Conservation (phyloP, 2,797 vertebrate genomes). For the Scleropages formosus region DNA sequence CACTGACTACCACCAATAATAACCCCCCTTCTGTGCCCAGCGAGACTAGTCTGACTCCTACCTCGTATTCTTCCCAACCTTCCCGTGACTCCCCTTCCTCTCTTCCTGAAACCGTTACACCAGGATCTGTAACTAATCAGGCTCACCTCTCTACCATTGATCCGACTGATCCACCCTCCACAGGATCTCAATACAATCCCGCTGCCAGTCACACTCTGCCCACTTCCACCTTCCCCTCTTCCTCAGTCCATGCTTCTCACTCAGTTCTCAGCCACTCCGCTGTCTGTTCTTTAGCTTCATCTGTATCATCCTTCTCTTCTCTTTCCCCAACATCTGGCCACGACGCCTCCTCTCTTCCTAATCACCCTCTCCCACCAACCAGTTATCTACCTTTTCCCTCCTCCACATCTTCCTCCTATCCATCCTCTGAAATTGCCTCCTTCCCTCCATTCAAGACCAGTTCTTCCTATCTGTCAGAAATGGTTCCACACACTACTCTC, state of each 20-base stretch:
- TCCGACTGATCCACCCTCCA: constrained; percentile 48
- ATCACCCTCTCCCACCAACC: constrained; percentile 27
- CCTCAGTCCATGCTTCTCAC: constrained; percentile 42
- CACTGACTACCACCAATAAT: constrained; percentile 29
- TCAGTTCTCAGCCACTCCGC: constrained; percentile 46
- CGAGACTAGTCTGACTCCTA: constrained; percentile 27
- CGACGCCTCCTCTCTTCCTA: constrained; percentile 47
- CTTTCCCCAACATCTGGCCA: constrained; percentile 40
- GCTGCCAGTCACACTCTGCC: constrained; percentile 56
- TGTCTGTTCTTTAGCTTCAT: neutral
- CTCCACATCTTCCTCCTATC: constrained; percentile 47
- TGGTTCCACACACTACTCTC: constrained; percentile 61
- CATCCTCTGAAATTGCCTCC: constrained; percentile 51
- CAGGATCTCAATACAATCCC: constrained; percentile 45
- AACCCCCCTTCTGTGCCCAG: constrained; percentile 29
- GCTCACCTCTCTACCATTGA: constrained; percentile 54
- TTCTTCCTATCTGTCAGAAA: constrained; percentile 61
- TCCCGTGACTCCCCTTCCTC: constrained; percentile 39
- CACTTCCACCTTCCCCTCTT: constrained; percentile 49
- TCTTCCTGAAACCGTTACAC: constrained; percentile 20
- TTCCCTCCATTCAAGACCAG: constrained; percentile 58
- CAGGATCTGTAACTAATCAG: constrained; percentile 30
- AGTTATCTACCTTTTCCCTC: constrained; percentile 50
- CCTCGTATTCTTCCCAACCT: constrained; percentile 33
- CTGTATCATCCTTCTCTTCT: constrained; percentile 26